phyloP scores from a whole-genome alignment of 2,113 vertebrate species.

The Clarias batrachus region DNA sequence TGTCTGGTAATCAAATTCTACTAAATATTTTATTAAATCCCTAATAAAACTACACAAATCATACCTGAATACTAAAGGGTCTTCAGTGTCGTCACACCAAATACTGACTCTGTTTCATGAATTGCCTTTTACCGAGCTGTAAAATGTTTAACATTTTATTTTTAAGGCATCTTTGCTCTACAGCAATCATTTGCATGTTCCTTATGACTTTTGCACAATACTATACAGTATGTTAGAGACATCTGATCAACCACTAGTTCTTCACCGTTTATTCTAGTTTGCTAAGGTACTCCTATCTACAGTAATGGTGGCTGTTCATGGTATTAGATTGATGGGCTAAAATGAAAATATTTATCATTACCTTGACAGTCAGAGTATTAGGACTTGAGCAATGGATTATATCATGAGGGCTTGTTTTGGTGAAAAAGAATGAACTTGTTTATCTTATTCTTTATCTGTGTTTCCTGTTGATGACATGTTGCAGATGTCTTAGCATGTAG shows the following conservation, averaged over 20 bases:
- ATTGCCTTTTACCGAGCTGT: no score
- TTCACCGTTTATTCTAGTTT: no score
- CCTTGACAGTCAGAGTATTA: not conserved
- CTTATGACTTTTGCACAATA: no score
- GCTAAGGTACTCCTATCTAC: not conserved
- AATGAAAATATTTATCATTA: not conserved
- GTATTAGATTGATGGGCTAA: not conserved
- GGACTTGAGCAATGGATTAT: not conserved
- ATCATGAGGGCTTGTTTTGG: not conserved
- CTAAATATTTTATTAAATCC: not conserved
- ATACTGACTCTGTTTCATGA: no score
- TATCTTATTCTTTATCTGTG: not conserved
- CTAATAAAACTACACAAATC: no score
- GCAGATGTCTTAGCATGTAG: not conserved
- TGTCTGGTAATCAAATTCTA: not conserved
- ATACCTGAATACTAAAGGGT: no score
- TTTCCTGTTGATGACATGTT: not conserved
- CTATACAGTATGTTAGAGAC: not conserved
- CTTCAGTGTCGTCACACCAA: no score
- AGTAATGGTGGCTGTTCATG: not conserved
- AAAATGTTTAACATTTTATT: no score
- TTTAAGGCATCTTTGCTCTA: no score
- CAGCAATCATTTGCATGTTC: no score
- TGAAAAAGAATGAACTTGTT: not conserved
- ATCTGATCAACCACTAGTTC: not conserved